Evolutionary conservation across 1,140 invertebrate species (phyloP), one percentile per base, ranked within the genome.

Genomic region (Varroa destructor): DNA sequence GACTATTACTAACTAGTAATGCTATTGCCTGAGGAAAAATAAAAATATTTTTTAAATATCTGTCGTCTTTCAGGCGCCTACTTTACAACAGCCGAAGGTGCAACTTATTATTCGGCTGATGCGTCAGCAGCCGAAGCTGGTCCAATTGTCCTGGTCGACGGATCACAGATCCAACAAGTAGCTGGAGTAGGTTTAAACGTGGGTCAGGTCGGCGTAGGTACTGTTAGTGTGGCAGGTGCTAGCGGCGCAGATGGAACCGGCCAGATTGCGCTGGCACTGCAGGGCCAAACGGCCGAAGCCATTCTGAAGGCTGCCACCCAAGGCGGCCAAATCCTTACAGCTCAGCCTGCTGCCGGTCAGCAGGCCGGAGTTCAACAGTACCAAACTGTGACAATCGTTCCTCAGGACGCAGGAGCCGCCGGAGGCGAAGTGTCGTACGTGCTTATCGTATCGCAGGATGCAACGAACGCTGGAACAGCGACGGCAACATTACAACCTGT

Each of bases 371-470:
- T 74, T 43, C 77, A 76, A 73, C 73, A 74, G 3, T 91, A 87
- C 80, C 89, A 91, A 79, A 89, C 89, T 1, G 88, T 93, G 0
- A 90, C 89, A 0, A 86, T 93, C 74, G 86, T 93, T 25, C 90
- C 90, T 1, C 88, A 89, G 0, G 88, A 91, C 72, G 85, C 84
- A 1, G 86, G 86, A 76, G 84, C 86, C 70, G 8, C 46, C 46
- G 46, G 46, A 5, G 89, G 88, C 2, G 85, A 92, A 82, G 85
- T 93, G 0, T 92, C 88, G 79, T 93, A 93, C 78, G 89, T 94
- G 0, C 81, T 94, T 12, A 91, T 93, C 74, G 89, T 94, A 2
- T 88, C 91, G 73, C 87, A 88, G 77, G 77, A 73, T 5, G 46
- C 55, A 40, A 43, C 43, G 12, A 74, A 73, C 12, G 56, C 46